phyloP scores from a whole-genome alignment of 2,797 vertebrate genomes.

The Urocyon cinereoargenteus region DNA sequence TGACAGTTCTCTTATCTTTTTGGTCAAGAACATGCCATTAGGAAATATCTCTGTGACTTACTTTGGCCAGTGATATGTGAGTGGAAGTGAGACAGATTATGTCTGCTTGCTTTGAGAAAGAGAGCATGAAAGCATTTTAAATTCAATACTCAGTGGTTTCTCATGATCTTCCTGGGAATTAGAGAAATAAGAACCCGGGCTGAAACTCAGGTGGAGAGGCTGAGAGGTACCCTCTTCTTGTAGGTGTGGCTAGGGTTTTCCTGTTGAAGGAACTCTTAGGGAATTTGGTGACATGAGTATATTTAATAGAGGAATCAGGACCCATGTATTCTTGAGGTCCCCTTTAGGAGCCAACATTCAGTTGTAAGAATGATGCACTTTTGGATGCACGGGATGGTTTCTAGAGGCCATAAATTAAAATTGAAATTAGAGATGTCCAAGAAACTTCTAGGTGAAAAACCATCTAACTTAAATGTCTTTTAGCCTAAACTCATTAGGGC shows the following conservation, averaged over 20 bases:
- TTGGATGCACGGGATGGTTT: not conserved
- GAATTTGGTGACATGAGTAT: not conserved
- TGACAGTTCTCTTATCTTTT: not conserved
- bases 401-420: not conserved
- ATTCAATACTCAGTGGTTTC: fast-evolving
- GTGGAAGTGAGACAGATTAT: not conserved
- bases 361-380: not conserved
- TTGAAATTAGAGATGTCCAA: not conserved
- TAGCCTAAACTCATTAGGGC: not conserved
- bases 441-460: not conserved
- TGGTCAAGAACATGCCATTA: not conserved
- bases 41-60: not conserved
- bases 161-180: not conserved
- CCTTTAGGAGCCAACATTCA: not conserved
- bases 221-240: not conserved
- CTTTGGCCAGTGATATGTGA: too few species aligned
- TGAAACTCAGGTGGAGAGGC: not conserved
- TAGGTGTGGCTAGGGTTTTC: not conserved
- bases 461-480: not conserved
- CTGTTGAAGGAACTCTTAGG: not conserved
- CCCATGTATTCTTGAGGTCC: not conserved
- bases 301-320: not conserved
- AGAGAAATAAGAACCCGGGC: not conserved
- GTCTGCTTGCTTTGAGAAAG: not conserved
- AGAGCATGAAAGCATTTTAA: not conserved